phyloP scores from a whole-genome alignment of 2,888 invertebrate species.

The Syrista parreyssii region DNA sequence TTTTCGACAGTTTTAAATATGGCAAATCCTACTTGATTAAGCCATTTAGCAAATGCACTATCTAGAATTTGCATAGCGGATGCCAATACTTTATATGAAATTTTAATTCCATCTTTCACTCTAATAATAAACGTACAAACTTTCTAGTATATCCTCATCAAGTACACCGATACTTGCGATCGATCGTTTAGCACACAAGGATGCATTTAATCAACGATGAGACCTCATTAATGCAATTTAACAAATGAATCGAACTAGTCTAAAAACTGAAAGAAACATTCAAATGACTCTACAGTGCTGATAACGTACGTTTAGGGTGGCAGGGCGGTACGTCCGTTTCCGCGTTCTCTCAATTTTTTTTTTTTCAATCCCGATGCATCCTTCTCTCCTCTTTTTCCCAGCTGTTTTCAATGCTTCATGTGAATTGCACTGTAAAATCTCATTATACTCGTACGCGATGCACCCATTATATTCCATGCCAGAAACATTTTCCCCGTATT shows the following conservation, averaged over 20 bases:
- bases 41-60: not conserved
- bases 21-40: not conserved
- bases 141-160: not conserved
- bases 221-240: not conserved
- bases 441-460: slow-evolving; percentile 61
- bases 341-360: not conserved
- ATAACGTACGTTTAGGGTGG: slow-evolving; percentile 59
- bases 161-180: not conserved
- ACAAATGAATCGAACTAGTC: not conserved
- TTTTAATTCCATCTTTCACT: not conserved
- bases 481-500: slow-evolving; percentile 52
- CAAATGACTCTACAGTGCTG: slow-evolving; percentile 37
- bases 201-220: not conserved
- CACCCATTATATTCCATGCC: slow-evolving; percentile 56
- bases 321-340: not conserved
- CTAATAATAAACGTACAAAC: not conserved
- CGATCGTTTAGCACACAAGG: not conserved
- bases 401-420: slow-evolving; percentile 61
- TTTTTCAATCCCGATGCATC: slow-evolving; percentile 22
- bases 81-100: not conserved
- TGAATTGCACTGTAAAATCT: slow-evolving; percentile 64
- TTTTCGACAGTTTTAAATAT: not conserved
- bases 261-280: not conserved
- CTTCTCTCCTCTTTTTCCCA: slow-evolving; percentile 39
- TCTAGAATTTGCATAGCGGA: not conserved